phyloP scores from a whole-genome alignment of 2,888 invertebrate species.

The Dusona sp. region DNA sequence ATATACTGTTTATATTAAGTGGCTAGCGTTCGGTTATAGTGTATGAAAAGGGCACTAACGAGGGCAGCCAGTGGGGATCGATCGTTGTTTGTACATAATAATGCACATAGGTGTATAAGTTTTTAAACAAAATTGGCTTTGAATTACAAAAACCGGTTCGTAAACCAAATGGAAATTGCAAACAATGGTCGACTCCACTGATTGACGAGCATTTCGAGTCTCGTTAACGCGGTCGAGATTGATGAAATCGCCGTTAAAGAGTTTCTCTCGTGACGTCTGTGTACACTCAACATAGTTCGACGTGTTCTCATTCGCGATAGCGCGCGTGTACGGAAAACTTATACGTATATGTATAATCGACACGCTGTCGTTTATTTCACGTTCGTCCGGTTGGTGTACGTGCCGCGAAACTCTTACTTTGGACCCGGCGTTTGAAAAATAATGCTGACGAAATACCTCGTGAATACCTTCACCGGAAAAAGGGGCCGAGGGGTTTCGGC shows the following conservation, averaged over 20 bases:
- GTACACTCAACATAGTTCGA: constrained; percentile 5
- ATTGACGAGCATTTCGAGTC: constrained; percentile 3
- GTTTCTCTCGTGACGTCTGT: constrained; percentile 11
- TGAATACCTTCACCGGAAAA: constrained; percentile 15
- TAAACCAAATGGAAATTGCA: background rate
- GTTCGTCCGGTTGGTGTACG: constrained; percentile 42
- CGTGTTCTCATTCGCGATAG: constrained; percentile 6
- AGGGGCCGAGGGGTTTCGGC: background rate
- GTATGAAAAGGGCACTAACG: background rate
- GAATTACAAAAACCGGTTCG: background rate
- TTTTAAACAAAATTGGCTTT: background rate
- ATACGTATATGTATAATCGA: background rate
- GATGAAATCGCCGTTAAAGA: constrained; percentile 33
- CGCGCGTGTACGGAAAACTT: constrained; percentile 2
- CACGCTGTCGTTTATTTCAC: constrained; percentile 27
- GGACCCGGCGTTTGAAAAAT: constrained; percentile 43
- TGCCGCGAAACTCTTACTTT: constrained; percentile 45
- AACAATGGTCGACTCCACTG: constrained; percentile 19
- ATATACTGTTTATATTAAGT: constrained; percentile 11
- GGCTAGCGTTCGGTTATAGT: background rate
- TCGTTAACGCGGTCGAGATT: constrained; percentile 19
- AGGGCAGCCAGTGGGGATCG: background rate
- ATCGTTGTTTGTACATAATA: background rate
- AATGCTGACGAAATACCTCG: constrained; percentile 59
- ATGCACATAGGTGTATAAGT: background rate